Conservation (phyloP, 2,888 invertebrate species). For the Drosophila recens region DNA sequence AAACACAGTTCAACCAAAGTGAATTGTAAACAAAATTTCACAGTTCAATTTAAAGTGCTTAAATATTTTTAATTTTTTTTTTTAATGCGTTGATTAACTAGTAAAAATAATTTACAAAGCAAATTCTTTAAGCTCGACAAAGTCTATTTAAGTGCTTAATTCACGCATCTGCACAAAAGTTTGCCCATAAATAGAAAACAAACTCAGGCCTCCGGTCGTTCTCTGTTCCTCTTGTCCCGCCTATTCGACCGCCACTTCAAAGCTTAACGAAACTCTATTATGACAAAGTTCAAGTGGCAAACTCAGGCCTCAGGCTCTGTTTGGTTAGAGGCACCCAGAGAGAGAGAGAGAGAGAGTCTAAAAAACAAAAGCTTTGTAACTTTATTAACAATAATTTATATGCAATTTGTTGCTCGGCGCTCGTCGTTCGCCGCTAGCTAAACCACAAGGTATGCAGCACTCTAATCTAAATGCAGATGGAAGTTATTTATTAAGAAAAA, state of each 20-base stretch:
- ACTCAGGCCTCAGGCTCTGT: conserved; percentile 1
- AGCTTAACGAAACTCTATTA: conserved; percentile 43
- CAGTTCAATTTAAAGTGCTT: neutral
- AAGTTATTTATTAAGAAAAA: conserved; percentile 4
- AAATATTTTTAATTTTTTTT: neutral
- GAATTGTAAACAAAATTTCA: no score
- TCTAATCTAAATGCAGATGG: conserved; percentile 26
- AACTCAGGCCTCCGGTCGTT: neutral
- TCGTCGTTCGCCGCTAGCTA: conserved; percentile 1
- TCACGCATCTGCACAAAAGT: conserved; percentile 26
- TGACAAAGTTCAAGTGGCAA: conserved; percentile 37
- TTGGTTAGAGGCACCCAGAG: neutral
- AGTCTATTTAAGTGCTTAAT: conserved; percentile 19
- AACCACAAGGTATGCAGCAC: conserved; percentile 30
- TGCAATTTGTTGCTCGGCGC: conserved; percentile 41
- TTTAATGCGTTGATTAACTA: neutral
- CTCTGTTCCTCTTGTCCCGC: neutral
- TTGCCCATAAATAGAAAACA: conserved; percentile 31
- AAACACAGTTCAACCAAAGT: no score
- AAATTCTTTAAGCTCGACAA: conserved; percentile 8
- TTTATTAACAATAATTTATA: conserved; percentile 51
- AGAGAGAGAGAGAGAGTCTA: conserved; percentile 12
- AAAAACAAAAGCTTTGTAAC: conserved; percentile 42
- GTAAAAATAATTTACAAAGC: conserved; percentile 3
- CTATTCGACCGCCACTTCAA: conserved; percentile 4